Percentiles rank a stretch among this genome's conserved stretches.
phyloP scores from a whole-genome alignment of 2,888 invertebrate species.

The Epistrophe grossulariae region DNA sequence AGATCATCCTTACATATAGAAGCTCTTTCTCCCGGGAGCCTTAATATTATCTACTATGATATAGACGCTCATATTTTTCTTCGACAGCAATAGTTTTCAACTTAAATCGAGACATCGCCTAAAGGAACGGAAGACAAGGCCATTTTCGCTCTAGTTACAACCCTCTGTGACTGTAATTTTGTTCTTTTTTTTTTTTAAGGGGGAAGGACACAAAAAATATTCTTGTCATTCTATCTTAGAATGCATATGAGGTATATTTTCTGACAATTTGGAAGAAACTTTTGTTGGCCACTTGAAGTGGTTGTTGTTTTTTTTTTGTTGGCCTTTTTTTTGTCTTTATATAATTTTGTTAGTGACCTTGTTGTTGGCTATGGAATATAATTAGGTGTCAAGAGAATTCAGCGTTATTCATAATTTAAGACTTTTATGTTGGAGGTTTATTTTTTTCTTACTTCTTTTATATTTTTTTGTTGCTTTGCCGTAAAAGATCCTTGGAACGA shows the following conservation, averaged over 20 bases:
- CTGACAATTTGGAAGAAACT: constrained; percentile 1
- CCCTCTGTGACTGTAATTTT: constrained; percentile 37
- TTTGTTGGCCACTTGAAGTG: constrained; percentile 27
- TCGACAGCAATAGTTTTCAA: constrained; percentile 43
- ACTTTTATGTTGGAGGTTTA: constrained; percentile 22
- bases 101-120: constrained; percentile 30
- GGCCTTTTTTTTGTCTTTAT: no score
- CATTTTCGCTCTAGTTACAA: constrained; percentile 57
- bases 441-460: neutral
- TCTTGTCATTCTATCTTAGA: constrained; percentile 42
- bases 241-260: constrained; percentile 39
- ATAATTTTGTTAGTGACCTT: constrained; percentile 45
- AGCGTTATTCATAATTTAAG: constrained; percentile 52
- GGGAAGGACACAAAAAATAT: neutral
- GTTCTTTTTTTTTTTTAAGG: constrained; percentile 32
- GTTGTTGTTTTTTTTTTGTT: constrained; percentile 1
- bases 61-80: constrained; percentile 46
- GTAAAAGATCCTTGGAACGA: neutral
- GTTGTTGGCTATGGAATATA: constrained; percentile 53
- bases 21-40: constrained; percentile 25
- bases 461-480: neutral
- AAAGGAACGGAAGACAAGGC: constrained; percentile 9
- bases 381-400: constrained; percentile 70
- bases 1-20: constrained; percentile 51
- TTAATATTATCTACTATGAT: constrained; percentile 19